Conservation (phyloP, 2,888 invertebrate genomes). For the Liposcelis brunnea region DNA sequence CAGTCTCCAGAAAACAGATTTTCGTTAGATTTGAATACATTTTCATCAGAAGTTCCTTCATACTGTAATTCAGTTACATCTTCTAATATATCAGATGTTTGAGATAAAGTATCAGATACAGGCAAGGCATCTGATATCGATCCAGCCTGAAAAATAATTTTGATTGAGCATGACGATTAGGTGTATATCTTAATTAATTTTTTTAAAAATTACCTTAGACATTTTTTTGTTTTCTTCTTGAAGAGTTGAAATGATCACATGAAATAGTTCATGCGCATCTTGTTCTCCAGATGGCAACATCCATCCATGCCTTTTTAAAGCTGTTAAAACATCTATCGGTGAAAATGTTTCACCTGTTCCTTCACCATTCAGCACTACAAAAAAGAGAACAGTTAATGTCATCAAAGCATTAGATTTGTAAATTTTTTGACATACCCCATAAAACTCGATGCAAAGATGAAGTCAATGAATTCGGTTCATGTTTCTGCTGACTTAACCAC, state of each 20-base stretch:
- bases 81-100: slow-evolving; percentile 7
- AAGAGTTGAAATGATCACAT: slow-evolving; percentile 72
- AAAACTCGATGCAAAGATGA: slow-evolving; percentile 56
- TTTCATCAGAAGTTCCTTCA: too few relatives aligned
- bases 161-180: background rate
- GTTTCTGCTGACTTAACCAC: slow-evolving; percentile 53
- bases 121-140: slow-evolving; percentile 3
- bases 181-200: background rate
- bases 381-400: slow-evolving; percentile 15
- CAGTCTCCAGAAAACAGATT: too few relatives aligned
- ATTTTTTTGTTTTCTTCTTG: slow-evolving; percentile 55
- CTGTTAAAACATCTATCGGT: slow-evolving; percentile 51
- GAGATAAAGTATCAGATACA: slow-evolving; percentile 4
- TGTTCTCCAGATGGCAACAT: slow-evolving; percentile 78
- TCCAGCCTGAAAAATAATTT: slow-evolving; percentile 4
- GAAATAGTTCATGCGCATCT: slow-evolving; percentile 86
- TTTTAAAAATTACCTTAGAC: background rate
- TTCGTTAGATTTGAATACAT: too few relatives aligned
- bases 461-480: slow-evolving; percentile 48
- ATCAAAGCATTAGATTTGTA: slow-evolving; percentile 21
- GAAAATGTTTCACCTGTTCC: slow-evolving; percentile 31
- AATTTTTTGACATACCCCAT: slow-evolving; percentile 36
- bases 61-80: slow-evolving; percentile 1
- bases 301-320: slow-evolving; percentile 63
- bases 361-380: slow-evolving; percentile 46